These are phyloP conservation scores for Eidolon helvum DNA, from an alignment of 2,113 vertebrate species.

Conservation along the genomic window DNA sequence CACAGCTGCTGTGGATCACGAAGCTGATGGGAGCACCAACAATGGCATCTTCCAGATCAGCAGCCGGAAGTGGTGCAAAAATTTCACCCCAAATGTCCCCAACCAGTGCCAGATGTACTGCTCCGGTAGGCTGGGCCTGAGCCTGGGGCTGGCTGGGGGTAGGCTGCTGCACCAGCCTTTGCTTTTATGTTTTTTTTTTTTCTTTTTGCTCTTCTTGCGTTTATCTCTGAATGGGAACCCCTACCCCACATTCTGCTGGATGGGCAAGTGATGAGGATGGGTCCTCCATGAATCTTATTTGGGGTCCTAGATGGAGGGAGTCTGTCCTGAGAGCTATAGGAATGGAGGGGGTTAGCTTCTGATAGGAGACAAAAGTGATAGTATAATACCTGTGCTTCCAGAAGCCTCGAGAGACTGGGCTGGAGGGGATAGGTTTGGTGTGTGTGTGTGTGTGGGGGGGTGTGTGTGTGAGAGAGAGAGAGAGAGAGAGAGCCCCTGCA, in stretches of 20 bases:
- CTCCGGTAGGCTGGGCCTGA: constrained; percentile 3
- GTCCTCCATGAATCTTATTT: background rate
- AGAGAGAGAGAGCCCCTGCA: background rate
- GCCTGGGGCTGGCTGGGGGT: background rate
- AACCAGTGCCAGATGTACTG: constrained; percentile 68
- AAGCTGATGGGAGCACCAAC: constrained; percentile 79
- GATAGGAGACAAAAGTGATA: background rate
- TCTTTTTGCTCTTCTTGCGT: background rate
- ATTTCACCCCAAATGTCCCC: accelerated
- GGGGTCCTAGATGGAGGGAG: background rate
- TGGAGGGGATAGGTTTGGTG: background rate
- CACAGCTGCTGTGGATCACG: constrained; percentile 69
- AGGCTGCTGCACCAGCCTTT: background rate
- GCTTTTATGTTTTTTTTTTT: accelerated
- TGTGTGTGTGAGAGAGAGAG: background rate
- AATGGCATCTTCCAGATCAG: constrained; percentile 85
- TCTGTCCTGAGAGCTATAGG: background rate
- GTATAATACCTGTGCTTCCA: background rate
- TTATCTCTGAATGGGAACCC: background rate
- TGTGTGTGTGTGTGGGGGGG: background rate
- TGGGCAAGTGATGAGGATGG: background rate
- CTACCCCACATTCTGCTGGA: too few relatives aligned
- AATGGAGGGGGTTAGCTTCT: background rate
- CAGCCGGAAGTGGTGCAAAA: constrained; percentile 80
- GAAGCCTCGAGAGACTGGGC: background rate